Evolutionary conservation across 2,797 vertebrate species (phyloP), one percentile per base, ranked within the genome.

Genomic region (Gobionotothen gibberifrons): DNA sequence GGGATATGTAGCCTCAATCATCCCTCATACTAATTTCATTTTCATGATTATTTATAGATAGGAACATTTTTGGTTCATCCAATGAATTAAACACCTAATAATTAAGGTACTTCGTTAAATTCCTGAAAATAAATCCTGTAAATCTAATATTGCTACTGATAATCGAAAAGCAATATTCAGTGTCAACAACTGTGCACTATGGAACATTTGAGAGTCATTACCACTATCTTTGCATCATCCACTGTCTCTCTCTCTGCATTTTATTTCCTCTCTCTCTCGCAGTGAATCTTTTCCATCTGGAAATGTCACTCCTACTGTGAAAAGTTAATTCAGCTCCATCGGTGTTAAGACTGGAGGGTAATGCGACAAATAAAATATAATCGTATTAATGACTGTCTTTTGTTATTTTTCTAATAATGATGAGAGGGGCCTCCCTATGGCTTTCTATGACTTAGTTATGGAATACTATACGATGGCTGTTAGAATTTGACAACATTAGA

Each of bases 251-350:
- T 66, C 62, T 48, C 66, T 13, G n/a, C 72, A 22, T 88, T 83
- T 90, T 68, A 87, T 89, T 85, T 85, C 84, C 85, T 72, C 54
- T 82, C 13, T 66, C 29, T 64, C 59, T 61, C 52, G 13, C 32
- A n/a, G 39, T 21, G 39, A 61, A 9, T 32, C 9, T 22, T 53
- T 26, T 21, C 69, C 58, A 55, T 66, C 66, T 85, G 36, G 40
- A 81, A 79, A 75, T 73, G 74, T 79, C 86, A 81, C 56, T 85
- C 83, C 76, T 3, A 13, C 44, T 47, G 78, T 52, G 62, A 76
- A 40, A 74, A 39, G 61, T 66, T 44, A 78, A 68, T 42, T 57
- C 42, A 52, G 62, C 56, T 19, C 36, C 46, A 39, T 21, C 72
- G 3, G 43, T n/a, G 44, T 54, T 67, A n/a, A 58, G 49, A 49